A percentile compares a stretch with the other conserved stretches of the same genome.
These are phyloP conservation scores for Notamacropus eugenii DNA, from an alignment of 2,797 vertebrate species.

Conservation along the genomic window DNA sequence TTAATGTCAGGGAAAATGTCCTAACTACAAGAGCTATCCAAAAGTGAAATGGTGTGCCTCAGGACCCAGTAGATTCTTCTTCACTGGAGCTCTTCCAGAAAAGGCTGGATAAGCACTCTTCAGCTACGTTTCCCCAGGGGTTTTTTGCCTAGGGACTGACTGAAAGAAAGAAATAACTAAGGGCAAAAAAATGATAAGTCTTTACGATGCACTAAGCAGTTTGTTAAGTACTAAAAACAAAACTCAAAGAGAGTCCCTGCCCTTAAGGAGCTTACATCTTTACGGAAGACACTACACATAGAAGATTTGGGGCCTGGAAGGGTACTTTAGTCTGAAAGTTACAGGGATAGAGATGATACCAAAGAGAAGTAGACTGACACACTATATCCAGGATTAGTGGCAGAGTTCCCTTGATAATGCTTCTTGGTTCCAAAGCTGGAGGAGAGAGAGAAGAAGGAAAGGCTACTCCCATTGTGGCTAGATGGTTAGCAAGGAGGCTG, in stretches of 20 bases:
- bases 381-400: background rate
- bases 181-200: background rate
- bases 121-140: background rate
- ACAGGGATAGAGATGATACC: background rate
- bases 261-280: conserved; percentile 7
- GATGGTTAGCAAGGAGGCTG: background rate
- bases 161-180: background rate
- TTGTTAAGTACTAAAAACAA: background rate
- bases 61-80: background rate
- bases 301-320: background rate
- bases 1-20: background rate
- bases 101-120: background rate
- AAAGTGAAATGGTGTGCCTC: background rate
- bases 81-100: background rate
- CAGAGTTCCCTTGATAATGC: background rate
- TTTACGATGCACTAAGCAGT: background rate
- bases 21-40: background rate
- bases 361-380: background rate
- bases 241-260: background rate
- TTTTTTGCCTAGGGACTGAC: background rate
- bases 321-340: background rate
- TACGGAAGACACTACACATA: conserved; percentile 3
- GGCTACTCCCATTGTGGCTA: background rate
- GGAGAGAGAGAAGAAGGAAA: background rate
- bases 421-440: background rate